phyloP scores from a whole-genome alignment of 2,888 invertebrate genomes.

The Drosophila peninsularis region DNA sequence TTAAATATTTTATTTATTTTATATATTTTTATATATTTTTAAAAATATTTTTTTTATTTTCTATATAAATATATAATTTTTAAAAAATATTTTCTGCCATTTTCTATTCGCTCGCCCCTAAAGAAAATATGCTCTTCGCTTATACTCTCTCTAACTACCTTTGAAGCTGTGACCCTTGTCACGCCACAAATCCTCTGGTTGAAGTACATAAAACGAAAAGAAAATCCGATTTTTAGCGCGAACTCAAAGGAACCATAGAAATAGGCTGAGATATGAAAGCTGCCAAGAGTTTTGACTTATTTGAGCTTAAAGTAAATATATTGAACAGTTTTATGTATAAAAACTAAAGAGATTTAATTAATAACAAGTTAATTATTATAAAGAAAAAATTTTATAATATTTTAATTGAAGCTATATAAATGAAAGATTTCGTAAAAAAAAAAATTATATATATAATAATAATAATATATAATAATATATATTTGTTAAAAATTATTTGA shows the following conservation, averaged over 20 bases:
- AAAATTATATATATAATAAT: too few relatives aligned
- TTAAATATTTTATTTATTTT: too few relatives aligned
- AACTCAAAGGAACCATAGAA: neutral
- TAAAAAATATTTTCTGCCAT: too few relatives aligned
- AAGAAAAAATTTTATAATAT: too few relatives aligned
- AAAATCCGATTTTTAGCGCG: constrained; percentile 2
- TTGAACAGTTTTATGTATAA: neutral
- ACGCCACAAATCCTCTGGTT: constrained; percentile 3
- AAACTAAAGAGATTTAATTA: neutral
- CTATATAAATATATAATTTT: neutral
- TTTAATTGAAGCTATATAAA: neutral
- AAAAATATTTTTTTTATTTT: neutral
- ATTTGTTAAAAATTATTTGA: too few relatives aligned
- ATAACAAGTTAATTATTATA: too few relatives aligned
- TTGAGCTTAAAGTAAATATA: neutral
- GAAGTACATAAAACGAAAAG: neutral
- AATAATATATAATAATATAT: too few relatives aligned
- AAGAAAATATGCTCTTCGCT: neutral
- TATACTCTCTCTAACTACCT: neutral
- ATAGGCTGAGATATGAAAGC: neutral
- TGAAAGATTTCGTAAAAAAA: too few relatives aligned
- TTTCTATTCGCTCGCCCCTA: neutral
- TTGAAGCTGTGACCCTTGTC: constrained; percentile 10
- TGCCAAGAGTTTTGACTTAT: neutral
- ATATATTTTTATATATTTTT: neutral